phyloP scores from a whole-genome alignment of 1,140 invertebrate species.

The Drosophila prosaltans region DNA sequence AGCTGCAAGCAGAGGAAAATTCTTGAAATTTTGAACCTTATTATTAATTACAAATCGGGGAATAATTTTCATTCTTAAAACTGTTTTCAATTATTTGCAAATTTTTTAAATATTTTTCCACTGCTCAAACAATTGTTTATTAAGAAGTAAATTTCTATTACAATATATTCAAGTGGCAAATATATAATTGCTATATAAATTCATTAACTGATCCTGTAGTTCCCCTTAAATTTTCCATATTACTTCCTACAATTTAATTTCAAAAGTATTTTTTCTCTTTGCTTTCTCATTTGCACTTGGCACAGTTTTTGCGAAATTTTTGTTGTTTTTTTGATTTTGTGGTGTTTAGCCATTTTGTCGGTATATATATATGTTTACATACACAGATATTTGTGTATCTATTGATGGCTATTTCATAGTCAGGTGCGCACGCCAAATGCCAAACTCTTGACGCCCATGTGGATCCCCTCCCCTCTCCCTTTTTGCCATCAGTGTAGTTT shows the following conservation, averaged over 20 bases:
- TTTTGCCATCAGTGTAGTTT: not conserved
- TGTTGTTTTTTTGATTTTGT: slow-evolving; percentile 12
- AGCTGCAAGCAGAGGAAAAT: too few relatives aligned
- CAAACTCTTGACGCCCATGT: not conserved
- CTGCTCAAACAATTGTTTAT: too few relatives aligned
- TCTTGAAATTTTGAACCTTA: too few relatives aligned
- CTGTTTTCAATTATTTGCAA: too few relatives aligned
- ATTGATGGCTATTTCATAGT: slow-evolving; percentile 65
- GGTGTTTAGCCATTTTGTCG: slow-evolving; percentile 34
- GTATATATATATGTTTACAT: slow-evolving; percentile 51
- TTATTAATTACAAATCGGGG: too few relatives aligned
- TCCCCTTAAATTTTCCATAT: not conserved
- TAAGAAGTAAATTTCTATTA: too few relatives aligned
- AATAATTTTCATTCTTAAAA: too few relatives aligned
- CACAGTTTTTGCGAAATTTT: slow-evolving; percentile 65
- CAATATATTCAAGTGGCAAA: too few relatives aligned
- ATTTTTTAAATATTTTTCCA: too few relatives aligned
- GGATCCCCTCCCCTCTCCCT: not conserved
- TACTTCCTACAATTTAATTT: not conserved
- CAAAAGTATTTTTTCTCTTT: slow-evolving; percentile 4
- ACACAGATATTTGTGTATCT: slow-evolving; percentile 35
- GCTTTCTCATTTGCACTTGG: slow-evolving; percentile 71
- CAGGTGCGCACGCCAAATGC: slow-evolving; percentile 64
- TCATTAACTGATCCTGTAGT: not conserved
- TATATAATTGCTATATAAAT: too few relatives aligned